Evolutionary conservation across 2,888 invertebrate species (phyloP).

Genomic region (Chymomyza procnemis): DNA sequence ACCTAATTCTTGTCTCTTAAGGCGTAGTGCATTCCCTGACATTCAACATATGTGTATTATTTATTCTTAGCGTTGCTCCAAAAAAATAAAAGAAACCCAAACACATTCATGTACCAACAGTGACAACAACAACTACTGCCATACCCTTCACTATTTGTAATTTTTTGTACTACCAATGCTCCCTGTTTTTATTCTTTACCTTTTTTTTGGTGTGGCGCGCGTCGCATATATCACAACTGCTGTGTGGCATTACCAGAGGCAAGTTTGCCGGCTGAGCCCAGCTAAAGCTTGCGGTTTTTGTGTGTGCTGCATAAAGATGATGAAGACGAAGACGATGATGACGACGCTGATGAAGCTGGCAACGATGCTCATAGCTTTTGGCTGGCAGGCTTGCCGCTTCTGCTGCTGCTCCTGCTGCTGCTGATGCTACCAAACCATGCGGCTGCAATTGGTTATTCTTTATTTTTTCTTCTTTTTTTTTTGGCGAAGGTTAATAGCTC

Average conservation of each 20-base stretch:
- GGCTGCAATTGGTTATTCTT: not conserved
- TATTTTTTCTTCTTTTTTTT: not conserved
- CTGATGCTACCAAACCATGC: conserved; percentile 37
- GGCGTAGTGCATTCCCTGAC: conserved; percentile 24
- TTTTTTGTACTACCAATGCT: conserved; percentile 37
- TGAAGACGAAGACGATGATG: conserved; percentile 23
- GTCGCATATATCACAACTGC: conserved; percentile 61
- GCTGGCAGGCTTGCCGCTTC: not conserved
- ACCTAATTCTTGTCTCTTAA: not conserved
- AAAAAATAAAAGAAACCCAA: no score
- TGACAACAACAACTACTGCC: not conserved
- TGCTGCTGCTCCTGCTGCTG: conserved; percentile 11
- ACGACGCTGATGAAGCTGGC: conserved; percentile 16
- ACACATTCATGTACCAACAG: not conserved
- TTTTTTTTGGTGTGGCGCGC: conserved; percentile 48
- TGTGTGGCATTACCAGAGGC: conserved; percentile 13
- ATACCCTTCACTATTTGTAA: conserved; percentile 48
- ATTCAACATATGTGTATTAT: conserved; percentile 33
- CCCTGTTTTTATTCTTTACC: conserved; percentile 8
- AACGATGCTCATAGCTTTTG: not conserved
- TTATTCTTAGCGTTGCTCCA: not conserved
- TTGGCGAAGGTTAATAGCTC: conserved; percentile 61
- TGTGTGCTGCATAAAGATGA: conserved; percentile 47
- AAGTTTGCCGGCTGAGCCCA: conserved; percentile 3
- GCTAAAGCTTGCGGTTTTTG: conserved; percentile 53